Conservation (phyloP, 2,888 invertebrate species). For the Agapostemon virescens region DNA sequence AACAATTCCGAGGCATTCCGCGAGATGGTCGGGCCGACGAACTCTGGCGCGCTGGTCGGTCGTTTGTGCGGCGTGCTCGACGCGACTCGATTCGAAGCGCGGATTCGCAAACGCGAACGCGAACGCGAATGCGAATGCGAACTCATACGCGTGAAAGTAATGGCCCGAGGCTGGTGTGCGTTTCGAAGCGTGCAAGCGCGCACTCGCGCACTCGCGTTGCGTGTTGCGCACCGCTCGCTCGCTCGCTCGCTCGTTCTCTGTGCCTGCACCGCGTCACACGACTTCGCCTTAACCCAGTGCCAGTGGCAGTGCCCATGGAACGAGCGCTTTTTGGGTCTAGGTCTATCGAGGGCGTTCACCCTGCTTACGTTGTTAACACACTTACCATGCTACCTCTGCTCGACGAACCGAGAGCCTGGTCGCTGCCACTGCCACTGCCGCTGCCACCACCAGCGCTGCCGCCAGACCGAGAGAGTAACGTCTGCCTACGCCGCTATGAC, state of each 20-base stretch:
- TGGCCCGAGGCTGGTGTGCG: conserved; percentile 19
- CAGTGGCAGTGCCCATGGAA: conserved; percentile 71
- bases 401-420: conserved; percentile 40
- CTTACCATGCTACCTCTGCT: conserved; percentile 70
- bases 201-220: conserved; percentile 10
- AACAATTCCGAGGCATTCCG: conserved; percentile 38
- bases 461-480: conserved; percentile 55
- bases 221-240: conserved; percentile 41
- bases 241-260: conserved; percentile 52
- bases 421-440: conserved; percentile 36
- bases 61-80: not conserved
- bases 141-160: conserved; percentile 62
- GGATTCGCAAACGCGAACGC: not conserved
- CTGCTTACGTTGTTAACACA: conserved; percentile 74
- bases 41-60: conserved; percentile 17
- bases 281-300: conserved; percentile 78
- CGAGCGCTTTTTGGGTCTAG: conserved; percentile 79
- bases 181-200: not conserved
- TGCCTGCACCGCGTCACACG: conserved; percentile 70
- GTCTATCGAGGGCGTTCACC: conserved; percentile 78
- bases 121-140: conserved; percentile 22
- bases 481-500: conserved; percentile 66
- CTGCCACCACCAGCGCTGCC: conserved; percentile 31
- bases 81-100: not conserved
- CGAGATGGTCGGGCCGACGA: conserved; percentile 49